A percentile compares a stretch with the other conserved stretches of the same genome.
Evolutionary conservation across 2,113 vertebrate species (phyloP).

Genomic region (Ibidorhyncha struthersii): DNA sequence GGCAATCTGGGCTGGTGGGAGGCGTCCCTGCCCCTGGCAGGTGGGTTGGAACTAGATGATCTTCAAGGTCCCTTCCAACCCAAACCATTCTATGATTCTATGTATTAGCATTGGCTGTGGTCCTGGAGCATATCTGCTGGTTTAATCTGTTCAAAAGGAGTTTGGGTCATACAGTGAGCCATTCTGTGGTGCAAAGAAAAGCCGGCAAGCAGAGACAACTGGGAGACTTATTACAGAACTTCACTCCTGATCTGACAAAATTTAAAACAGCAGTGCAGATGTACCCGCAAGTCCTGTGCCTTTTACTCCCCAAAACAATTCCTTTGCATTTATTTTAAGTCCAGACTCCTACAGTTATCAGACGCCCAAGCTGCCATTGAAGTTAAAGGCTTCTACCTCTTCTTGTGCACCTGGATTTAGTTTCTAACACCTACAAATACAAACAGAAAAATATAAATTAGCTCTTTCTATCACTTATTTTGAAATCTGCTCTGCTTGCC

Average conservation of each 20-base stretch:
- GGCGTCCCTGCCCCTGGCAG: background rate
- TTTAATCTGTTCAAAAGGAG: background rate
- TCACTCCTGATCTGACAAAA: background rate
- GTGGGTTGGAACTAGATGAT: background rate
- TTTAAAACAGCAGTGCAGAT: background rate
- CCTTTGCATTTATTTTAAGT: background rate
- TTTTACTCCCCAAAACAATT: background rate
- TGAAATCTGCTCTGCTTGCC: background rate
- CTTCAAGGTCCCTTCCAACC: background rate
- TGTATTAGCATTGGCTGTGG: background rate
- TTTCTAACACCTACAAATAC: background rate
- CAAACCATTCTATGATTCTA: background rate
- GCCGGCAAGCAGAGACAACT: background rate
- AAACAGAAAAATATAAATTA: constrained; percentile 30
- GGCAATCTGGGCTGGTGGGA: background rate
- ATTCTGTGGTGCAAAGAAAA: background rate
- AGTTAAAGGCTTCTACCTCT: background rate
- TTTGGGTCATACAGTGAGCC: background rate
- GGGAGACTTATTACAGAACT: background rate
- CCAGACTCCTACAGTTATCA: background rate
- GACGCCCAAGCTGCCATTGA: background rate
- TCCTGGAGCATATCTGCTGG: background rate
- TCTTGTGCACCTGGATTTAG: background rate
- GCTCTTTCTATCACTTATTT: background rate
- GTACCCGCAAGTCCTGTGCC: background rate